Percentiles rank a stretch among this genome's conserved stretches.
Evolutionary conservation across 2,797 vertebrate genomes (phyloP).

Genomic region (Anniella stebbinsi): DNA sequence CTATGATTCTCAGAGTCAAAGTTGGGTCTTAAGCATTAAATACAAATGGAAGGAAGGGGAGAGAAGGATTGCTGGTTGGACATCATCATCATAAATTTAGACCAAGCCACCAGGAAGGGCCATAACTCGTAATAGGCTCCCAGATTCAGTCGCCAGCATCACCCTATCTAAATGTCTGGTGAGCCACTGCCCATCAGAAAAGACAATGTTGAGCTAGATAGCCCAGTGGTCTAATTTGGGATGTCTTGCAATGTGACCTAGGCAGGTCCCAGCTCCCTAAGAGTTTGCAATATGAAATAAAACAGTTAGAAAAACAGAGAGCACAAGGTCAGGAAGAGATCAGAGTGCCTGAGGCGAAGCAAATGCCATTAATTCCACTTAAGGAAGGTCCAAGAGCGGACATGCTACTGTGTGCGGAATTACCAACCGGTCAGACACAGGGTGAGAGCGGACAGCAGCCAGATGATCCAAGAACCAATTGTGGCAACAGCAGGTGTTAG

Average conservation of each 20-base stretch:
- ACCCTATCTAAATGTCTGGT: neutral
- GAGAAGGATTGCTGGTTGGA: too few relatives aligned
- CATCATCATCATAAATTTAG: neutral
- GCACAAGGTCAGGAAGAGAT: neutral
- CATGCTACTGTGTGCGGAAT: neutral
- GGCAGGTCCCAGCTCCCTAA: neutral
- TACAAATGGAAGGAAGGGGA: neutral
- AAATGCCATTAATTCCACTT: neutral
- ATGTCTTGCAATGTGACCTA: neutral
- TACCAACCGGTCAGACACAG: neutral
- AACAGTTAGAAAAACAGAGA: neutral
- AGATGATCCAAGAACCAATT: slow-evolving; percentile 49
- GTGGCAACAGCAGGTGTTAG: slow-evolving; percentile 53
- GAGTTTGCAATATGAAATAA: neutral
- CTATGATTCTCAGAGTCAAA: neutral
- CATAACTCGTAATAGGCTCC: neutral
- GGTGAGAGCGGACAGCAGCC: slow-evolving; percentile 1
- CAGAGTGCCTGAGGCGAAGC: neutral
- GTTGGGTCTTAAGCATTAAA: neutral
- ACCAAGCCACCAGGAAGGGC: neutral
- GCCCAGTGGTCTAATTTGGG: neutral
- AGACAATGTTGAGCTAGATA: neutral
- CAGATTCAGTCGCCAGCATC: neutral
- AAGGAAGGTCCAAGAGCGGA: neutral
- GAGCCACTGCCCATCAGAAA: neutral